Conservation (phyloP, 1,140 invertebrate species). For the Heliconius himera region DNA sequence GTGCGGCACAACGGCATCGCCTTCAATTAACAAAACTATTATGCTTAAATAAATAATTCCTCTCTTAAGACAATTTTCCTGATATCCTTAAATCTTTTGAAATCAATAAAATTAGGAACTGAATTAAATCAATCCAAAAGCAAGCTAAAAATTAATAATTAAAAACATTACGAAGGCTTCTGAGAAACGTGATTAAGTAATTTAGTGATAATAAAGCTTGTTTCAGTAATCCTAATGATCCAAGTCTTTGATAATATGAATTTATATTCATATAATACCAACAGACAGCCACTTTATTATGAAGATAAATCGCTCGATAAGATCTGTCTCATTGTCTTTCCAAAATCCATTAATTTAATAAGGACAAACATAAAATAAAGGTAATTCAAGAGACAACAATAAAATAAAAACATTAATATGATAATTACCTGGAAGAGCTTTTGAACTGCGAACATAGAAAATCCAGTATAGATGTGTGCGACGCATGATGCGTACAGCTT, state of each 20-base stretch:
- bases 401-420: neutral
- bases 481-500: constrained; percentile 87
- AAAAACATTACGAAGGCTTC: neutral
- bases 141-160: neutral
- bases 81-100: neutral
- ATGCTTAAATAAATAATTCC: too few relatives aligned
- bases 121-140: neutral
- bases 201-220: constrained; percentile 17
- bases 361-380: neutral
- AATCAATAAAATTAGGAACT: neutral
- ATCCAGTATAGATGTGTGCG: constrained; percentile 86
- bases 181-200: neutral
- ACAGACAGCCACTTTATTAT: constrained; percentile 3
- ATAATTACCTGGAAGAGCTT: constrained; percentile 85
- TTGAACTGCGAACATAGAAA: constrained; percentile 88
- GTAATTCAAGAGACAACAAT: neutral
- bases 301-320: constrained; percentile 13
- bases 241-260: constrained; percentile 5
- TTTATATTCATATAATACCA: constrained; percentile 6
- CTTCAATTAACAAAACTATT: too few relatives aligned
- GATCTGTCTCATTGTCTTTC: constrained; percentile 1
- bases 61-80: too few relatives aligned
- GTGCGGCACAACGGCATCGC: too few relatives aligned
- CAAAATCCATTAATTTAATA: neutral
- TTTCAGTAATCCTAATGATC: constrained; percentile 12